Base-by-base conservation (phyloP, 30 jellyfish, hydroid and myxozoan species). In the Mastigias papua region DNA sequence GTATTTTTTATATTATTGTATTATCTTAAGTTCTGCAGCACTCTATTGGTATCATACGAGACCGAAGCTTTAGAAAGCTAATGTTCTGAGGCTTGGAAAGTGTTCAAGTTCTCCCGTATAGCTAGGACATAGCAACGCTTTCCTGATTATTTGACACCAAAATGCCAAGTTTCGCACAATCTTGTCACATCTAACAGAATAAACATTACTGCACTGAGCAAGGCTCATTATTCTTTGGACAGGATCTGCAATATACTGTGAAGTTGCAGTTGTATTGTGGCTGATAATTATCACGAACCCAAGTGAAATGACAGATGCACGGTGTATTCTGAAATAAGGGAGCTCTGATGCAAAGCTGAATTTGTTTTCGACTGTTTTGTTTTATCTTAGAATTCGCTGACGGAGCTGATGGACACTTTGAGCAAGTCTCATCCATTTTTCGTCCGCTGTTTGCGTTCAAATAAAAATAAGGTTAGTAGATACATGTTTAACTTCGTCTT, bases 401-500 rank as follows among this genome's bases (percentile, higher is more conserved):
- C 89, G 32, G 99, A 95, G 79, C 86, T 95, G 49, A 95, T 95
- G 99, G 99, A 95, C 20, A 90, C 99, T 22, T 89, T 95, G 29
- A 95, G 74, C 83, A 57, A 63, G 48, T 95, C 99, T n/a, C 99
- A 95, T 83, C 99, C 99, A 27, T 91, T 81, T 80, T 96, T 96
- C 65, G 97, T 96, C 46, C 88, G 98, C 25, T 96, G 99, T 62
- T 62, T 96, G 58, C 84, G 98, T 28, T 96, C 99, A 21, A 96
- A 96, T 63, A 87, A 92, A 42, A 64, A 85, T 88, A 95, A 95
- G 98, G 99, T 95, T 10, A 11, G 67, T 54, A 54, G 27, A 10
- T n/a, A n/a, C n/a, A n/a, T n/a, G n/a, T n/a, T n/a, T n/a, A n/a
- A n/a, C n/a, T n/a, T n/a, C n/a, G n/a, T n/a, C n/a, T n/a, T n/a